Evolutionary conservation across 2,113 vertebrate genomes (phyloP).

Genomic region (Fukomys damarensis): DNA sequence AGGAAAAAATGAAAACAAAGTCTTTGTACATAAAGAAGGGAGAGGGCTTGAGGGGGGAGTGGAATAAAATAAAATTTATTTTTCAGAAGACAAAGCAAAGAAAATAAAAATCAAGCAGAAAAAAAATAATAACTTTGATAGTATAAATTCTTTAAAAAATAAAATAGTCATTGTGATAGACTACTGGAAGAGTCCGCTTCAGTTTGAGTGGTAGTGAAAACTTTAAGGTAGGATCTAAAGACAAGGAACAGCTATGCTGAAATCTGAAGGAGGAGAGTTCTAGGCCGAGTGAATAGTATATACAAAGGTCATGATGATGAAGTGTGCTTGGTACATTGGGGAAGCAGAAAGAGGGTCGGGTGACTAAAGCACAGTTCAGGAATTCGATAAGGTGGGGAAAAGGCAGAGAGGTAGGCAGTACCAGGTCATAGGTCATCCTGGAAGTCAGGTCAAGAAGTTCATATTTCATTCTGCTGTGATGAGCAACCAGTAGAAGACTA

Average conservation of each 20-base stretch:
- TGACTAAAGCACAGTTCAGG: neutral
- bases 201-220: neutral
- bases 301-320: neutral
- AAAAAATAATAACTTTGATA: neutral
- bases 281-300: neutral
- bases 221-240: neutral
- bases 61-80: too few species aligned
- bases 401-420: neutral
- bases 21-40: too few species aligned
- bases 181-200: neutral
- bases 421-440: neutral
- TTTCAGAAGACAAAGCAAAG: too few species aligned
- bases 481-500: neutral
- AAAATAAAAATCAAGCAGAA: neutral
- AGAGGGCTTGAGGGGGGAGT: too few species aligned
- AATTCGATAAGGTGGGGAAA: neutral
- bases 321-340: neutral
- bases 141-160: neutral
- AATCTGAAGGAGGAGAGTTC: neutral
- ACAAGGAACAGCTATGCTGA: neutral
- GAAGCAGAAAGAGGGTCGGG: neutral
- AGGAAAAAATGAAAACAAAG: neutral
- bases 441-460: neutral
- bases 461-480: neutral
- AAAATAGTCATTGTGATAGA: neutral